These are phyloP conservation scores for Rhea pennata DNA, from an alignment of 2,113 vertebrate species.

Conservation along the genomic window DNA sequence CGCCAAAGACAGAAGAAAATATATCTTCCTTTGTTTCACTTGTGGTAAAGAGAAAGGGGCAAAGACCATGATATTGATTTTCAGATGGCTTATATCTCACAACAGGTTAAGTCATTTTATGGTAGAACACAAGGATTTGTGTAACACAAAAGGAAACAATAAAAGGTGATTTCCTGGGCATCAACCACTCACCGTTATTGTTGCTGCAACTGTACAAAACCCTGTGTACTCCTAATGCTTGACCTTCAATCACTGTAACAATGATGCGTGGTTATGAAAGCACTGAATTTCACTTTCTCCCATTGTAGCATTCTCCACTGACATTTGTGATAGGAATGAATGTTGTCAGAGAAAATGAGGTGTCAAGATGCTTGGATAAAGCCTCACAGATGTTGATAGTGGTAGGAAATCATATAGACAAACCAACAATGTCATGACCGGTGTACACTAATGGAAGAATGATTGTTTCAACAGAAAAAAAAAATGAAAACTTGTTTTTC, in stretches of 20 bases:
- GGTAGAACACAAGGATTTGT: conserved; percentile 30
- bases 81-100: neutral
- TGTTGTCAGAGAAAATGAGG: conserved; percentile 43
- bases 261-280: neutral
- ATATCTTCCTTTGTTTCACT: neutral
- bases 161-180: conserved; percentile 46
- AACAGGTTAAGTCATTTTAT: conserved; percentile 1
- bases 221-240: neutral
- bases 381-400: neutral
- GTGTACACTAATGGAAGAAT: neutral
- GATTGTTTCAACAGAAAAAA: neutral
- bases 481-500: neutral
- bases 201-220: neutral
- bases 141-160: conserved; percentile 42
- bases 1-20: neutral
- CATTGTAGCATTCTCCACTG: neutral
- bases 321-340: conserved; percentile 34
- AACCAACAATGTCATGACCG: neutral
- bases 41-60: neutral
- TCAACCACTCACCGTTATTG: conserved; percentile 4
- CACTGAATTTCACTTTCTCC: conserved; percentile 26
- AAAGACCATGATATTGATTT: conserved; percentile 28
- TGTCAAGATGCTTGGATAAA: conserved; percentile 35
- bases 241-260: conserved; percentile 43
- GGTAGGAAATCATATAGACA: conserved; percentile 18